A percentile compares a stretch with the other conserved stretches of the same genome.
These are phyloP conservation scores for Linnaemya vulpina DNA, from an alignment of 2,888 invertebrate species.

Conservation along the genomic window DNA sequence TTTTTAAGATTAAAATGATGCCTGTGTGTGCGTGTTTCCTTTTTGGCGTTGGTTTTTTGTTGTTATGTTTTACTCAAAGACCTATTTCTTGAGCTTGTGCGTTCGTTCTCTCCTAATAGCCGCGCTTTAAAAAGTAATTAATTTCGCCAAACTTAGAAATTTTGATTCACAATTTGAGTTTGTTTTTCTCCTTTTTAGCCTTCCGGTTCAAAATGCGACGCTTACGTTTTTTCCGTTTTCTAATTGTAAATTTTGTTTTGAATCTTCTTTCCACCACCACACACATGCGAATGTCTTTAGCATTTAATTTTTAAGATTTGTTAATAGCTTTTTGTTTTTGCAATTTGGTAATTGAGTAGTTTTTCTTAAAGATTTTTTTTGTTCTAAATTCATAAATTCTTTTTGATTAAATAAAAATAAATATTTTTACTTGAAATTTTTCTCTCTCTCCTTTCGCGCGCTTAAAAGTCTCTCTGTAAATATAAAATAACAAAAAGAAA, in stretches of 20 bases:
- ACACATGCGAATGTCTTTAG: conserved; percentile 83
- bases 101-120: conserved; percentile 44
- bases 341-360: conserved; percentile 42
- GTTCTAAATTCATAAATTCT: conserved; percentile 50
- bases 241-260: conserved; percentile 82
- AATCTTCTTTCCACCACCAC: conserved; percentile 82
- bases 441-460: conserved; percentile 80
- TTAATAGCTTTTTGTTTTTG: conserved; percentile 64
- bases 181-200: conserved; percentile 72
- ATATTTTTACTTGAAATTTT: conserved; percentile 69
- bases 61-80: conserved; percentile 42
- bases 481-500: conserved; percentile 69
- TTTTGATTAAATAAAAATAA: conserved; percentile 42
- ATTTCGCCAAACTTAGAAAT: conserved; percentile 80
- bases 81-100: conserved; percentile 36
- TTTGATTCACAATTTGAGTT: conserved; percentile 75
- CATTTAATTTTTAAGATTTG: conserved; percentile 79
- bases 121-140: conserved; percentile 52
- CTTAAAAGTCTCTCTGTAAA: conserved; percentile 81
- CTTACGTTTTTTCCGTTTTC: conserved; percentile 82
- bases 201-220: conserved; percentile 79
- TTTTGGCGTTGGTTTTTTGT: conserved; percentile 54
- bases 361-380: conserved; percentile 56
- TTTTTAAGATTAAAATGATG: conserved; percentile 23
- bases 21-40: conserved; percentile 62